Evolutionary conservation across 2,797 vertebrate species (phyloP), one percentile per base, ranked within the genome.

Genomic region (Scarus forsteni): DNA sequence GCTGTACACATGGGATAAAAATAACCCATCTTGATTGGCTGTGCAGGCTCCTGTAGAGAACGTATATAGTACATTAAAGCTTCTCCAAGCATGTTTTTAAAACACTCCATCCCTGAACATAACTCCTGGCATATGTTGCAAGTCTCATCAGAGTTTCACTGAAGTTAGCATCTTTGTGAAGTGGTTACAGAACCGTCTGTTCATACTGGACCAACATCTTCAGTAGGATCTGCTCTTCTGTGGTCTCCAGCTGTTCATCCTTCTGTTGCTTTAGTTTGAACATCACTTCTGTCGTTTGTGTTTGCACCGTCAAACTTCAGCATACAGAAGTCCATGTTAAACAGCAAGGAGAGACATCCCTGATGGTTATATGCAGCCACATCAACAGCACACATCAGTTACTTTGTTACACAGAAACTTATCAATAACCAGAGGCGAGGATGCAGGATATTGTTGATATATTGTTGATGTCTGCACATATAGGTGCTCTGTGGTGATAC

Each of bases 241-340:
- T 81, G 54, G 13, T 66, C 62, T 77, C 68, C 78, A 85, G 78
- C 75, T 83, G 83, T 60, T 70, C 54, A 0, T 54, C 15, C 62
- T 3, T 67, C 80, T 79, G 66, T 67, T 6, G 10, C 11, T 59
- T 57, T 46, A 68, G 15, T 73, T 65, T 42, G 42, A 52, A 7
- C 58, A 54, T 76, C 66, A 44, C 63, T 49, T 72, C 42, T 61
- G 60, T 68, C 57, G 39, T 53, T 64, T 66, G 44, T 58, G 45
- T 73, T 77, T 27, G 40, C 69, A 73, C 55, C 38, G 39, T 74
- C 46, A 52, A 46, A 72, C 72, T 16, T 53, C 58, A 59, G 34
- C 75, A 56, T 49, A 70, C 49, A 48, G 15, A 18, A 13, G 15
- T 60, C 52, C 36, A 11, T 55, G 54, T 55, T 45, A 35, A 73